Conservation (phyloP, 1,140 invertebrate species). For the Aphelinus atriplicis region DNA sequence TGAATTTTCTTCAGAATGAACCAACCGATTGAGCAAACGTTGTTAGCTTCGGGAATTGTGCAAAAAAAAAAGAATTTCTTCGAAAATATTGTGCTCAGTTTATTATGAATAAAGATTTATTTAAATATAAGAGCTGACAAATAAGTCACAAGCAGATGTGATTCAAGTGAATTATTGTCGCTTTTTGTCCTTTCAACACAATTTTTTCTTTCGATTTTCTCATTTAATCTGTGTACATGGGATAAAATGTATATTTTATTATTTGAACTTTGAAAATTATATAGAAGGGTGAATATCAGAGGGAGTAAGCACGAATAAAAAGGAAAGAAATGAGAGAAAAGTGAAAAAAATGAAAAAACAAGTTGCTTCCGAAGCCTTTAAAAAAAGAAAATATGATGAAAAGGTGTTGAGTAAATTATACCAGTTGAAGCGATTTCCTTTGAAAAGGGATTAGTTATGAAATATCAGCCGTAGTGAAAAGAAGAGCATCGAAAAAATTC, state of each 20-base stretch:
- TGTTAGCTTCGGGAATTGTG: neutral
- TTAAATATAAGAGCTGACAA: slow-evolving; percentile 20
- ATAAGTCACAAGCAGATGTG: slow-evolving; percentile 14
- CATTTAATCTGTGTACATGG: slow-evolving; percentile 26
- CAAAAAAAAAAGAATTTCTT: slow-evolving; percentile 35
- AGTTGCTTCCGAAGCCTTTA: slow-evolving; percentile 38
- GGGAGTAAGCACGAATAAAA: neutral
- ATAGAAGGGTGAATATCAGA: neutral
- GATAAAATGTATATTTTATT: slow-evolving; percentile 37
- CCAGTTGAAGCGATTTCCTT: slow-evolving; percentile 29
- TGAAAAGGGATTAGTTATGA: neutral
- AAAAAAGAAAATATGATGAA: slow-evolving; percentile 31
- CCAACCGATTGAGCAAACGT: slow-evolving; percentile 1
- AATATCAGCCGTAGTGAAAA: no score
- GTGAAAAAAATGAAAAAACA: slow-evolving; percentile 19
- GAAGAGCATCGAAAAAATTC: slow-evolving; percentile 33
- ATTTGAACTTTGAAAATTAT: neutral
- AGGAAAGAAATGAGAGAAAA: neutral
- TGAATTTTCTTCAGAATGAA: neutral
- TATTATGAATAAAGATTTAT: slow-evolving; percentile 16
- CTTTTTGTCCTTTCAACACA: slow-evolving; percentile 23
- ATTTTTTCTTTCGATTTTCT: slow-evolving; percentile 33
- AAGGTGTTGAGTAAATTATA: slow-evolving; percentile 31
- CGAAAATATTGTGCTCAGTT: slow-evolving; percentile 12
- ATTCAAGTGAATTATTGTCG: slow-evolving; percentile 11